Evolutionary conservation across 1,140 invertebrate species (phyloP), one percentile per base, ranked within the genome.

Genomic region (Phenacoccus solenopsis): DNA sequence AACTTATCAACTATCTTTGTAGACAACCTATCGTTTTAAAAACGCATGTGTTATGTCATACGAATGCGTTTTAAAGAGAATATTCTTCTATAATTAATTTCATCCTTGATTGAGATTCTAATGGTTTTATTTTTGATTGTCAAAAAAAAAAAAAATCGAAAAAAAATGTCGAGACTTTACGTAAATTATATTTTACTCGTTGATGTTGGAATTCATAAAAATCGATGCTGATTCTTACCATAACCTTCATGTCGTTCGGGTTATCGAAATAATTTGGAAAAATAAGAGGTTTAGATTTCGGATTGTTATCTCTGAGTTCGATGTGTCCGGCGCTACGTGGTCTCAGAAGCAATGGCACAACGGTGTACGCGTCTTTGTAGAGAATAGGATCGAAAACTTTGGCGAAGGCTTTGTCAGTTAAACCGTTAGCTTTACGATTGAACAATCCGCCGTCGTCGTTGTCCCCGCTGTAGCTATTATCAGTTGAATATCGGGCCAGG

Each of bases 401-500:
- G 0, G 84, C 82, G 75, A 84, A 89, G n/a, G 84, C 83, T 9
- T 86, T 83, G 72, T 89, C 84, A 0, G 80, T 82, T 0, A 92
- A 76, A 5, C 87, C 87, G 25, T 84, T 83, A 5, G 83, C 84
- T 13, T 86, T 80, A 74, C 88, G 85, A 0, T 85, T 82, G 69
- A 88, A 85, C 25, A 87, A 71, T 0, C 91, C 90, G 1, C 89
- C 89, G 73, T 94, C 91, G 1, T 88, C 83, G 57, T 85, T 87
- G 70, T 90, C 88, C 10, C 85, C 82, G 28, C 84, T 85, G 1
- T 88, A 82, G 1, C 85, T 83, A 71, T 91, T 79, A 72, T 91
- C 88, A 90, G 75, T 74, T 93, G 89, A 38, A 93, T 82, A 75
- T 93, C 90, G 0, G 91, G 91, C 80, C 84, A 88, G 76, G 83